Evolutionary conservation across 2,888 invertebrate genomes (phyloP), one percentile per base, ranked within the genome.

Genomic region (Alentia gelatinosa): DNA sequence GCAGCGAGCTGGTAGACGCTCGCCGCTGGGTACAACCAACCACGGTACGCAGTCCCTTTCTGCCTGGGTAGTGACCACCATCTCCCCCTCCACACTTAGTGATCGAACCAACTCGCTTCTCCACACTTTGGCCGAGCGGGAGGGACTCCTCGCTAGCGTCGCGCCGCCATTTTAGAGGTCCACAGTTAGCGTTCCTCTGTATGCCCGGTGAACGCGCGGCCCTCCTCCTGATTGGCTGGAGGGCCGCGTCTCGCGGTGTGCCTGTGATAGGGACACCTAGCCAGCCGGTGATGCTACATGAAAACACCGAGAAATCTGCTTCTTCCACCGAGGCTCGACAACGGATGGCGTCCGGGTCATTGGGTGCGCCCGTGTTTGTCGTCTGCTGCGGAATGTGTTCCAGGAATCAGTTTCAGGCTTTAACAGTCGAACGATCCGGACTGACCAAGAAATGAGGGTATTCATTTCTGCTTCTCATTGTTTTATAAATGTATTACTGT

Each of bases 331-430:
- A 26, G 30, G 68, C 30, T 68, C 68, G 68, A 68, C 68, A 30
- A 68, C 26, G 33, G 68, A 26, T 30, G 23, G 68, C 26, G 68
- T 68, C 68, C 30, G 12, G 26, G n/a, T 68, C 47, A 47, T 68
- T 30, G 12, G n/a, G 33, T 19, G n/a, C 12, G 23, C 33, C 68
- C 68, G 12, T 30, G 68, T 68, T 26, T 68, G 68, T 26, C 68
- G 68, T 68, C 68, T 12, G 68, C 68, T 30, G 68, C 26, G 68
- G 68, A 68, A 19, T 39, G 79, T 39, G 39, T 39, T 68, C 79
- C 79, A 39, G 79, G 79, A 79, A 79, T 79, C 79, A 79, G 79
- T 79, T 79, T 79, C 15, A 79, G 79, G 79, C n/a, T 35, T 79
- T 79, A 1, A 79, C 19, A 15, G 79, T 79, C 79, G 26, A 30